These are phyloP conservation scores for Promerops cafer DNA, from an alignment of 2,113 vertebrate species.

Conservation along the genomic window DNA sequence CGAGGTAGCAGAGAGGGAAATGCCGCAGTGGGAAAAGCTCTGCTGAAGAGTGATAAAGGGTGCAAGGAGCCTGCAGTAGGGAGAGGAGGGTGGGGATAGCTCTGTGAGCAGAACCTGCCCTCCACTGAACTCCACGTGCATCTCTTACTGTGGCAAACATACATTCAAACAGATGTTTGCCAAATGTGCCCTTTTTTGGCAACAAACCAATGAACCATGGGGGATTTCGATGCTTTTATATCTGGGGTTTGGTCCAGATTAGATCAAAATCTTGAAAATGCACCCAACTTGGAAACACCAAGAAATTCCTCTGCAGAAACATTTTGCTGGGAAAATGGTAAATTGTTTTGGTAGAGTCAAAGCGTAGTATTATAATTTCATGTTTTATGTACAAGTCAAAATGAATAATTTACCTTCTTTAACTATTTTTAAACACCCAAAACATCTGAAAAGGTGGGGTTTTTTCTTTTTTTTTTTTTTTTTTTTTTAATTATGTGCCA, in stretches of 20 bases:
- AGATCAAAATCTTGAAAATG: background rate
- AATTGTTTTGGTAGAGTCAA: background rate
- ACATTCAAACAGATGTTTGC: background rate
- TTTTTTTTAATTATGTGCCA: too few relatives aligned
- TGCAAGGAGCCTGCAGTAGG: background rate
- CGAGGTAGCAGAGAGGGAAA: background rate
- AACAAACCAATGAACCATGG: accelerated
- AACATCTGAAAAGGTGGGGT: background rate
- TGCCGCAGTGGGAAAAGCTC: background rate
- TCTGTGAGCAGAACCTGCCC: accelerated
- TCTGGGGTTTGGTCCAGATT: background rate
- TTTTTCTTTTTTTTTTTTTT: background rate
- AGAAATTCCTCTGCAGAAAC: background rate
- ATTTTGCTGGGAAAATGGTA: background rate
- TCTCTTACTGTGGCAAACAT: background rate
- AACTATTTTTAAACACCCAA: background rate
- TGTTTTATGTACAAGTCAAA: background rate
- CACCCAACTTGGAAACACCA: accelerated
- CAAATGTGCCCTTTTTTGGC: background rate
- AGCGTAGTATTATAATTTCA: background rate
- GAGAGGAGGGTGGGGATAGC: background rate
- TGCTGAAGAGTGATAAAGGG: background rate
- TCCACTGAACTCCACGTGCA: accelerated
- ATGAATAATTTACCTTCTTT: constrained; percentile 1
- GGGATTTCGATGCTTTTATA: background rate